Evolutionary conservation across 1,140 invertebrate species (phyloP), one percentile per base, ranked within the genome.

Genomic region (Mya arenaria): DNA sequence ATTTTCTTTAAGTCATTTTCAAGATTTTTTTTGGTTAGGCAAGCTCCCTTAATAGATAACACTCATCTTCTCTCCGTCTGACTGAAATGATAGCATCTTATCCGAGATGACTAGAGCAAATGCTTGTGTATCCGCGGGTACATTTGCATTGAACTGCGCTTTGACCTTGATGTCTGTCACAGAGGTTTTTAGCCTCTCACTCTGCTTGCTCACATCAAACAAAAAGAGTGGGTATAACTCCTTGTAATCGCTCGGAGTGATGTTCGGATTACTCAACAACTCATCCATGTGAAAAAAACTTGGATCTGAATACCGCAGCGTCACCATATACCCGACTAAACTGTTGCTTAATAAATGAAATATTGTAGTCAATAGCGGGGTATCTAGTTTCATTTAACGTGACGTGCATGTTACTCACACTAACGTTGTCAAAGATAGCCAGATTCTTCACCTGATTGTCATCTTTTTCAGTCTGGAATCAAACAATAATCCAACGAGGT

Each of bases 221-320:
- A 66, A 60, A 28, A 78, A 68, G 37, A 78, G 48, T 19, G 0
- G 78, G 37, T 44, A 81, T 17, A 81, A 68, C 19, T 36, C 71
- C 68, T 81, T 55, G 44, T 78, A 77, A 77, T 82, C 69, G 25
- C 52, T 37, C 5, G 80, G 36, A 41, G 80, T 78, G 39, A 82
- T 82, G 60, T 82, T 77, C 23, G 8, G 32, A 17, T 81, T 52
- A 25, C 39, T 30, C n/a, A 75, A 48, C 68, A 81, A 55, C 37
- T 56, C 69, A 75, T 81, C 52, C 80, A 82, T 82, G 23, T 37
- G n/a, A 34, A 62, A 77, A n/a, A 62, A 82, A 82, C 34, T 82
- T 82, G 15, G 44, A 55, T 25, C 71, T 82, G 41, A 82, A 82
- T 37, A 36, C 32, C 3, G 71, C 48, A 1, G 72, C 71, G 48